Evolutionary conservation across 2,888 invertebrate genomes (phyloP).

Genomic region (Nebria brevicollis): DNA sequence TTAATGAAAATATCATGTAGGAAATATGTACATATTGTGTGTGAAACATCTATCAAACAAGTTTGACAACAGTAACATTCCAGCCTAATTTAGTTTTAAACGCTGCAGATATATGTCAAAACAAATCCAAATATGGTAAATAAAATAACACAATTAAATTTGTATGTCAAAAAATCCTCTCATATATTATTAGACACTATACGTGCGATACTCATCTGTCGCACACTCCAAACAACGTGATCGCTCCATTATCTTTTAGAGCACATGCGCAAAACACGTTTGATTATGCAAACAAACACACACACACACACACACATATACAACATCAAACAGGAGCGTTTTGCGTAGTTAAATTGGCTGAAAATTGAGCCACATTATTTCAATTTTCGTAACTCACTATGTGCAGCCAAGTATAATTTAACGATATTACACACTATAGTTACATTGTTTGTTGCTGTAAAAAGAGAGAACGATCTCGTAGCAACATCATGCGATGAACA

Average conservation of each 20-base stretch:
- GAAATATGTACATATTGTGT: too few relatives aligned
- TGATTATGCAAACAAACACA: neutral
- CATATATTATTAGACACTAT: too few relatives aligned
- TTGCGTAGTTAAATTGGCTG: conserved; percentile 44
- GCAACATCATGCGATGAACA: conserved; percentile 26
- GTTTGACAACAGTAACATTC: too few relatives aligned
- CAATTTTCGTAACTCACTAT: conserved; percentile 42
- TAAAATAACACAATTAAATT: too few relatives aligned
- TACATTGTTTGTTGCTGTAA: conserved; percentile 33
- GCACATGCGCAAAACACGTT: neutral
- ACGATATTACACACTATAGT: conserved; percentile 34
- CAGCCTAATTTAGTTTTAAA: too few relatives aligned
- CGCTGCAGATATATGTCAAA: too few relatives aligned
- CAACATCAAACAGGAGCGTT: conserved; percentile 19
- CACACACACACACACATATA: neutral
- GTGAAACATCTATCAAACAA: too few relatives aligned
- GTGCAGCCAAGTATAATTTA: conserved; percentile 35
- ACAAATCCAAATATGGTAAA: too few relatives aligned
- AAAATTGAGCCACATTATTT: conserved; percentile 42
- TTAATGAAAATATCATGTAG: too few relatives aligned
- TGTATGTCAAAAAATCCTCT: too few relatives aligned
- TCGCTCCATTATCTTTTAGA: neutral
- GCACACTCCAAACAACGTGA: neutral
- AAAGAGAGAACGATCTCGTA: conserved; percentile 25
- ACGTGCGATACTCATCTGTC: too few relatives aligned